Percentiles rank a stretch among this genome's conserved stretches.
Conservation (phyloP, 2,888 invertebrate genomes). For the Barypeithes pellucidus region DNA sequence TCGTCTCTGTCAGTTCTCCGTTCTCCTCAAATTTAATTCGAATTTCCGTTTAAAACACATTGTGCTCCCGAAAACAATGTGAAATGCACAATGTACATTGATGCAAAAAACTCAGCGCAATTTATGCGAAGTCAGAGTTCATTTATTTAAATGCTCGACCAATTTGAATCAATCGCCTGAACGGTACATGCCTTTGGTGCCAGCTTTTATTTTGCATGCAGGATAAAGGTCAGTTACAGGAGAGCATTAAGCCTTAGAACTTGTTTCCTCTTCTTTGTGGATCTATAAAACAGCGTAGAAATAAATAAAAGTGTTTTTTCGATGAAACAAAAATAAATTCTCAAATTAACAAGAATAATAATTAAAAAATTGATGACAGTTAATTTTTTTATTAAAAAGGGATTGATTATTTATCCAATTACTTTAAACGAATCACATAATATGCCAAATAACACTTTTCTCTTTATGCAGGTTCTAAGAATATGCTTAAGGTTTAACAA, state of each 20-base stretch:
- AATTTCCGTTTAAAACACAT: slow-evolving; percentile 27
- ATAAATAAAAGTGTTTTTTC: too few species aligned
- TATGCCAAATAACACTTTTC: too few species aligned
- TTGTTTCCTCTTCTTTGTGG: too few species aligned
- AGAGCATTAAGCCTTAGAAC: slow-evolving; percentile 1
- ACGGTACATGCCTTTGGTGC: slow-evolving; percentile 47
- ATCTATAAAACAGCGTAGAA: too few species aligned
- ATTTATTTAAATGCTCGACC: slow-evolving; percentile 57
- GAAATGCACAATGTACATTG: slow-evolving; percentile 29
- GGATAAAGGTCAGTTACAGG: slow-evolving; percentile 11
- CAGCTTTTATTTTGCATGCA: slow-evolving; percentile 47
- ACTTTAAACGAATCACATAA: too few species aligned
- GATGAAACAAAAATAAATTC: too few species aligned
- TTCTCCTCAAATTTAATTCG: slow-evolving; percentile 27
- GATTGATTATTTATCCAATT: too few species aligned
- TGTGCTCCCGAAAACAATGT: slow-evolving; percentile 35
- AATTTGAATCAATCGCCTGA: slow-evolving; percentile 58
- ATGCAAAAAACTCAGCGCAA: slow-evolving; percentile 29
- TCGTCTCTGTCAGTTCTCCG: background rate
- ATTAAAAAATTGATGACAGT: too few species aligned
- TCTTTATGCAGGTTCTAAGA: too few species aligned
- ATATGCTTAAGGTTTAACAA: too few species aligned
- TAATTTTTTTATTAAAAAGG: too few species aligned
- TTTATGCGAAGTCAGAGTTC: slow-evolving; percentile 56
- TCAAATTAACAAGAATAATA: too few species aligned